Evolutionary conservation across 2,797 vertebrate genomes (phyloP).

Genomic region (Lithobates pipiens): DNA sequence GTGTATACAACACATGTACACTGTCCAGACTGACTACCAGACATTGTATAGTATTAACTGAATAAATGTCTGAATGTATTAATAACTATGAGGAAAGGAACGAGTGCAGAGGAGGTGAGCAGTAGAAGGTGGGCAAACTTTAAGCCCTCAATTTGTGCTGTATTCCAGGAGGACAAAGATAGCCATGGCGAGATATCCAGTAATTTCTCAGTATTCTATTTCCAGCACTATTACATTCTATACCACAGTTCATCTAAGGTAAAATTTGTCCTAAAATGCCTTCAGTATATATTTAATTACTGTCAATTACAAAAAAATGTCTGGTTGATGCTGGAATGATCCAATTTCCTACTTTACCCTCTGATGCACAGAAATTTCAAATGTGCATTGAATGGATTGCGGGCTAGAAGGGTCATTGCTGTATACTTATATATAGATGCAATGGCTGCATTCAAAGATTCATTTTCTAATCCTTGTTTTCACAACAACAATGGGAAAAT

Average conservation of each 20-base stretch:
- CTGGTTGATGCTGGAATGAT: slow-evolving; percentile 33
- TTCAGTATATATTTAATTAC: slow-evolving; percentile 34
- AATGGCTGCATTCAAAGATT: not conserved
- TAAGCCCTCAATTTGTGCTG: not conserved
- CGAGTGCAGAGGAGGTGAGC: not conserved
- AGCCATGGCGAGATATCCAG: slow-evolving; percentile 6
- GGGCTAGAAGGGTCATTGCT: not conserved
- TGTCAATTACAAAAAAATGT: slow-evolving; percentile 33
- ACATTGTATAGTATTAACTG: not conserved
- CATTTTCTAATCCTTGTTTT: not conserved
- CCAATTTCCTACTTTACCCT: slow-evolving; percentile 18
- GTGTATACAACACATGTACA: not conserved
- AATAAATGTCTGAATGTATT: not conserved
- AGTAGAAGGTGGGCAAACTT: not conserved
- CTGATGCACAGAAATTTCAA: not conserved
- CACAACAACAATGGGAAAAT: no score
- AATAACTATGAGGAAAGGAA: not conserved
- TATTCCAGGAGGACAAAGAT: slow-evolving; percentile 1
- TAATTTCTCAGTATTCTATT: not conserved
- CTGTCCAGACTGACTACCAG: not conserved
- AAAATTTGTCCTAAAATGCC: slow-evolving; percentile 31
- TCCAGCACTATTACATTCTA: not conserved
- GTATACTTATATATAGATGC: not conserved
- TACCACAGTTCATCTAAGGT: slow-evolving; percentile 40
- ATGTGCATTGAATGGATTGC: slow-evolving; percentile 6